Base-by-base conservation (phyloP, 2,113 vertebrate species). In the Procavia capensis region DNA sequence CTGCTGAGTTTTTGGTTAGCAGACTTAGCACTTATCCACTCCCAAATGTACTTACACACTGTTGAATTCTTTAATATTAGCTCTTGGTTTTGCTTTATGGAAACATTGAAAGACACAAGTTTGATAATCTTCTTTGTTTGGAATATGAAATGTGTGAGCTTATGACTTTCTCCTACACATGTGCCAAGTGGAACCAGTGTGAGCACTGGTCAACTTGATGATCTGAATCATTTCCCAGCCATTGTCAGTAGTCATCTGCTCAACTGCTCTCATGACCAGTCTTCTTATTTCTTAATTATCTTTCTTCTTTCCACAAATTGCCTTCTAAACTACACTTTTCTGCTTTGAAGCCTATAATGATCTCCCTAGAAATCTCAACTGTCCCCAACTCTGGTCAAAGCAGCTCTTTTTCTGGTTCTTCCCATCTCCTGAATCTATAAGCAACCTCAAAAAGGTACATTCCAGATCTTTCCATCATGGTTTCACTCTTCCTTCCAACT, bases 61-160 rank as follows among this genome's bases (percentile, higher is more conserved):
- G 5, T 16, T 68, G 36, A n/a, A 24, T n/a, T 45, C 36, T 41
- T 84, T 39, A 34, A 2, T 31, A 61, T 54, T 66, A 25, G 16
- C 34, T 90, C 36, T 84, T 63, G 88, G 14, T 74, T 92, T 41
- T 36, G 36, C 16, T 93, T 86, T 80, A 93, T 68, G 43, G 39
- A 80, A 88, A 75, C 7, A 70, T 39, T 17, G 63, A 86, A 84
- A 68, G 64, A 68, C 31, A 39, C 16, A 6, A 14, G 63, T 10
- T 47, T 36, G n/a, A 11, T 27, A 39, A 39, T 41, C 59, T 92
- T 82, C 24, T n/a, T 29, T 66, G 4, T 59, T 22, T 82, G 70
- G 66, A 91, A 82, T 39, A 17, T 39, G 25, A 83, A 90, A 59
- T n/a, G 43, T 9, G 41, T 20, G 29, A 70, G 63, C 61, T 34